These are phyloP conservation scores for Enteromius viviparus DNA, from an alignment of 2,797 vertebrate genomes.

Conservation along the genomic window DNA sequence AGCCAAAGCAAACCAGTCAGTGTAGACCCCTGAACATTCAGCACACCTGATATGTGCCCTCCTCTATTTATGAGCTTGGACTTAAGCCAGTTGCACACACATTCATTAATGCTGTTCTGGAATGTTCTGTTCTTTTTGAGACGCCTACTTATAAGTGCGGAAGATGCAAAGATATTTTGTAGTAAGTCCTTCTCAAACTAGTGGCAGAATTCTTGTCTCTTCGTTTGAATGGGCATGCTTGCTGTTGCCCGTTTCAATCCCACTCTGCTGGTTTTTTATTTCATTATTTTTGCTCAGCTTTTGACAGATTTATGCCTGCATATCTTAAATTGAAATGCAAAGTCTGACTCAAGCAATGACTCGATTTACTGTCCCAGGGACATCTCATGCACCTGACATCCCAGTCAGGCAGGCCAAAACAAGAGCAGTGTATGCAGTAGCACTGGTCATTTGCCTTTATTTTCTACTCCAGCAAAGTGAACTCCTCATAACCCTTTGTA, in stretches of 20 bases:
- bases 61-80: constrained; percentile 7
- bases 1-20: not conserved
- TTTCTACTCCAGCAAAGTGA: constrained; percentile 51
- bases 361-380: constrained; percentile 52
- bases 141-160: not conserved
- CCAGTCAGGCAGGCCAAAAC: constrained; percentile 24
- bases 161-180: constrained; percentile 8
- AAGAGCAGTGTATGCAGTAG: not conserved
- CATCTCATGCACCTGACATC: constrained; percentile 43
- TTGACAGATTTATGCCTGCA: constrained; percentile 47
- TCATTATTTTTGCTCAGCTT: constrained; percentile 30
- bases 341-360: constrained; percentile 52
- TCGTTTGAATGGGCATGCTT: constrained; percentile 28
- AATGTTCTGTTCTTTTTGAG: not conserved
- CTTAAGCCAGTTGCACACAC: not conserved
- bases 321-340: constrained; percentile 51
- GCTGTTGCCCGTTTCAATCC: constrained; percentile 35
- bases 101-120: not conserved
- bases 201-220: constrained; percentile 13
- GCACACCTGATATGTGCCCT: not conserved
- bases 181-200: constrained; percentile 13
- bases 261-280: constrained; percentile 25
- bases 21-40: not conserved
- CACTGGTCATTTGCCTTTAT: constrained; percentile 30
- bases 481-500: constrained; percentile 33